Percentiles rank a stretch among this genome's conserved stretches.
phyloP scores from a whole-genome alignment of 2,888 invertebrate species.

The Scaptodrosophila latifasciaeformis region DNA sequence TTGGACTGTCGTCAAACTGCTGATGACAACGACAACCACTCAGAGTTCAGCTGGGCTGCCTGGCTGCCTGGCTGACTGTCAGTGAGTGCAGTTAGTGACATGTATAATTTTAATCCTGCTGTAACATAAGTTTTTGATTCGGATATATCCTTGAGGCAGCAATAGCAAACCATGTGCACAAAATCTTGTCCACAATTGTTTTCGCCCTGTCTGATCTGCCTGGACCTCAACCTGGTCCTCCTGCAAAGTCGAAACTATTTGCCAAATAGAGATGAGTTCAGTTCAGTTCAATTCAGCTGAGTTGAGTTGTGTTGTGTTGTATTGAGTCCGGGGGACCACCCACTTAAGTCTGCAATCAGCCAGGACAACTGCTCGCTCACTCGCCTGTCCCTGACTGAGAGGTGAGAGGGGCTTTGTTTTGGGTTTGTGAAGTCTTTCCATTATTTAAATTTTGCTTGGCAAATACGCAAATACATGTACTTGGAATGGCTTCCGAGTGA shows the following conservation, averaged over 20 bases:
- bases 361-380: too few relatives aligned
- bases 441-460: slow-evolving; percentile 47
- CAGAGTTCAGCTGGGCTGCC: slow-evolving; percentile 27
- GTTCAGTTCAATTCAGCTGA: too few relatives aligned
- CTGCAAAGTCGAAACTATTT: slow-evolving; percentile 51
- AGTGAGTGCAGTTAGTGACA: slow-evolving; percentile 44
- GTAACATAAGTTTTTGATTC: slow-evolving; percentile 72
- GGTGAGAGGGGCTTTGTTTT: too few relatives aligned
- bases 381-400: too few relatives aligned
- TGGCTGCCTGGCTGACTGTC: slow-evolving; percentile 2
- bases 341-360: too few relatives aligned
- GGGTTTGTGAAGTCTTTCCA: slow-evolving; percentile 9
- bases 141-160: slow-evolving; percentile 50
- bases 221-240: too few relatives aligned
- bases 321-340: too few relatives aligned
- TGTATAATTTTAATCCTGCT: slow-evolving; percentile 72
- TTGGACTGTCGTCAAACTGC: too few relatives aligned
- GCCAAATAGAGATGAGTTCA: too few relatives aligned
- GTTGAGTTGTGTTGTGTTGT: slow-evolving; percentile 39
- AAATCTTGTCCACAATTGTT: neutral
- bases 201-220: neutral
- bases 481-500: neutral
- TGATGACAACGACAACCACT: slow-evolving; percentile 21
- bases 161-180: too few relatives aligned
- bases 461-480: slow-evolving; percentile 45